phyloP scores from a whole-genome alignment of 2,797 vertebrate species.

The Hyperoplus immaculatus region DNA sequence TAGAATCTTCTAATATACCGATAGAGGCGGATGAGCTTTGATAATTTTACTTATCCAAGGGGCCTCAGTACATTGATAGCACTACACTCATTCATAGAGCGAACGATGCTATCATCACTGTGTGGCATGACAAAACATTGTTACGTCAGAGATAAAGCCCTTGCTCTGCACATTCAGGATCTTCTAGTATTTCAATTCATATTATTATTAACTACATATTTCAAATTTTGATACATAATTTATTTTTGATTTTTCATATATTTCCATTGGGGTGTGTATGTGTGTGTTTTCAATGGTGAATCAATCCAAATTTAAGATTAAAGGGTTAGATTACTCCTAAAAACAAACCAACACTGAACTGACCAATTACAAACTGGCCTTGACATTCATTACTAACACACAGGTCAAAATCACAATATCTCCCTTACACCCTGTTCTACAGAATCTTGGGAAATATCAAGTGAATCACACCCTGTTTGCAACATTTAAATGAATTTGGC shows the following conservation, averaged over 20 bases:
- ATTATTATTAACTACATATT: not conserved
- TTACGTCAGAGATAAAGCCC: constrained; percentile 29
- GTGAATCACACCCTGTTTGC: not conserved
- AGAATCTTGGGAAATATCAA: not conserved
- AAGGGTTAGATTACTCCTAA: not conserved
- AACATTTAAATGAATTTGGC: not conserved
- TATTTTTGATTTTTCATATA: not conserved
- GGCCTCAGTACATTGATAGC: constrained; percentile 59
- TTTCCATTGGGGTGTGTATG: not conserved
- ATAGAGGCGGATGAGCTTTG: constrained; percentile 54
- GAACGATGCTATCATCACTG: constrained; percentile 18
- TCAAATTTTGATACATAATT: not conserved
- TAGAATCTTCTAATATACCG: constrained; percentile 30
- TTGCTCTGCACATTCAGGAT: not conserved
- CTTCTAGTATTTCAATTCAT: not conserved
- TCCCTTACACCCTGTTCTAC: not conserved
- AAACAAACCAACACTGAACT: not conserved
- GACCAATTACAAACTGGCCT: not conserved
- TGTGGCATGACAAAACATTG: constrained; percentile 1
- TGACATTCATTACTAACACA: not conserved
- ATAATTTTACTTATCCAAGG: constrained; percentile 62
- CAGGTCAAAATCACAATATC: too few species aligned
- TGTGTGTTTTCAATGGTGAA: not conserved
- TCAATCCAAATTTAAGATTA: not conserved
- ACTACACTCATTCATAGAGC: constrained; percentile 39